Evolutionary conservation across 2,797 vertebrate species (phyloP), one percentile per base, ranked within the genome.

Genomic region (Thaleichthys pacificus): DNA sequence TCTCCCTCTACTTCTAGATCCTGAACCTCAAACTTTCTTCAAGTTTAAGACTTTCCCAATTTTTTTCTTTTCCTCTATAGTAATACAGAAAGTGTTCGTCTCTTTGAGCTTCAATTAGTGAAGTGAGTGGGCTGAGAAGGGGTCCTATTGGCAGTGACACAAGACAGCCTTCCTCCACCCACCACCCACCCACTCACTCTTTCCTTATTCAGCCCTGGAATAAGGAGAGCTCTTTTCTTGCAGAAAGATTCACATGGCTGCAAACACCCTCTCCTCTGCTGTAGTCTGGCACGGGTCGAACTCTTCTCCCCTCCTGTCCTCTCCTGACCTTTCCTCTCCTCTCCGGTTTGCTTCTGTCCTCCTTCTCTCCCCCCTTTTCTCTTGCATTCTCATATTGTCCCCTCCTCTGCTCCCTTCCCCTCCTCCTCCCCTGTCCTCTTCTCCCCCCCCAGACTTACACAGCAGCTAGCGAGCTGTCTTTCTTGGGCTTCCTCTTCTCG

Each of bases 401-500:
- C 30, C 19, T 4, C 61, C 63, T 32, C 19, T 4, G 1, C 19
- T 32, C 35, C 30, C 19, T 5, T n/a, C n/a, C 30, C 19, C 15
- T n/a, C n/a, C 3, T 8, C 63, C 61, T 21, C 30, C 61, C 21
- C 12, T 28, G 12, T 19, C 21, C 47, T 26, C 22, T 9, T 8
- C 21, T 32, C 19, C 19, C 30, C 30, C n/a, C 35, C 3, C 28
- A 56, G 17, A 84, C 94, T 93, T 85, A 95, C 94, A 95, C 94
- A 14, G 94, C 93, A 0, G 93, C 92, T n/a, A 95, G 86, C 58
- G 94, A 95, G 69, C 93, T 94, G 77, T 95, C 95, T 71, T 93
- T 95, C 90, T 95, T 95, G 3, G 94, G 94, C 70, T 95, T 95
- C 88, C 92, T 95, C 85, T 95, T 95, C 82, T 94, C 93, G 66